Evolutionary conservation across 1,140 invertebrate species (phyloP), one percentile per base, ranked within the genome.

Genomic region (Carcinoscorpius rotundicauda): DNA sequence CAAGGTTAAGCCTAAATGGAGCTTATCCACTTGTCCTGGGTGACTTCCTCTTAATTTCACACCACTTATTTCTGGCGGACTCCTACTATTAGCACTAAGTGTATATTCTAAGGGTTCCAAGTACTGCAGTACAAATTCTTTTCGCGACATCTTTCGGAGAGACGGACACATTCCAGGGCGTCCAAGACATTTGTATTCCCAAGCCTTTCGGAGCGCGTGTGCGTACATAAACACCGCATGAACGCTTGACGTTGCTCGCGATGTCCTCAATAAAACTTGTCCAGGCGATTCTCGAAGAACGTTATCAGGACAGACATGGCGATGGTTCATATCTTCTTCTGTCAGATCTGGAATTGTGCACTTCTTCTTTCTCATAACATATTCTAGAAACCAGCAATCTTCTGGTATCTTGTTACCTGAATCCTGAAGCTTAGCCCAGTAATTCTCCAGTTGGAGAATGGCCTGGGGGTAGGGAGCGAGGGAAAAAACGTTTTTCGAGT

Each of bases 201-300:
- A 78, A 4, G 78, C 78, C 49, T 73, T 72, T 5, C 73, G 73
- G 51, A 79, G 70, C 0, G 77, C 77, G 58, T 70, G 71, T 48
- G 78, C 77, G 64, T 78, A 77, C 3, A 75, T 73, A 62, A 74
- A 78, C 5, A 79, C 72, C 6, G 76, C 73, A 67, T 79, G 77
- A 4, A 80, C 70, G 5, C 76, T 74, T 4, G 78, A 74, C 52
- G 78, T 72, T 5, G 78, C 77, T 66, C 74, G 74, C 63, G 71
- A 73, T 61, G 63, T 64, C 59, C 79, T 73, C 10, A 71, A 62
- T 58, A 75, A 58, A 3, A 61, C 51, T 6, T 73, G 72, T 58
- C 66, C 61, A 5, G 59, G 72, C 49, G 56, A 68, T 67, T 78
- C 76, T 6, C 68, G 66, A 58, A 73, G 72, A 29, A 29, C 29